Percentiles rank a stretch among this genome's conserved stretches.
These are phyloP conservation scores for Helicolenus hilgendorfi DNA, from an alignment of 2,797 vertebrate genomes.

Conservation along the genomic window DNA sequence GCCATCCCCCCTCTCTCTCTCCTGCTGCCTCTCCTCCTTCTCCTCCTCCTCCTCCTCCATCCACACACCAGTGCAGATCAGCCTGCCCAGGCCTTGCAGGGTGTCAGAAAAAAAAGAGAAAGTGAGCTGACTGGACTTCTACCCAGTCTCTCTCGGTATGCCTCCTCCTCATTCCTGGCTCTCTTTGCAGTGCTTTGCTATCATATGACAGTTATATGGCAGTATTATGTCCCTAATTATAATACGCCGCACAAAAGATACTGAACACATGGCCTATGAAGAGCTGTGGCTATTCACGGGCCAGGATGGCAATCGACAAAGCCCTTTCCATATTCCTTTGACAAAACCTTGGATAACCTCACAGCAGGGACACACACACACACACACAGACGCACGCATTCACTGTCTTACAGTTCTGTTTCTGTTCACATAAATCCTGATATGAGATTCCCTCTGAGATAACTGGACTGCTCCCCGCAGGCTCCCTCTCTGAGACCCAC, in stretches of 20 bases:
- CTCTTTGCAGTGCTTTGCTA: slow-evolving; percentile 16
- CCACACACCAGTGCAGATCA: slow-evolving; percentile 68
- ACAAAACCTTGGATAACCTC: slow-evolving; percentile 60
- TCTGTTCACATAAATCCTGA: slow-evolving; percentile 78
- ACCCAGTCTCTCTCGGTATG: slow-evolving; percentile 14
- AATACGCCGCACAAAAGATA: slow-evolving; percentile 50
- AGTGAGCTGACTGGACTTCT: slow-evolving; percentile 44
- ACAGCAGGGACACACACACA: slow-evolving; percentile 20
- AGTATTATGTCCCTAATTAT: slow-evolving; percentile 43
- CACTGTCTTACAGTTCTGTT: slow-evolving; percentile 58
- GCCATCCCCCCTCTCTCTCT: slow-evolving; percentile 38
- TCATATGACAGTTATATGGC: slow-evolving; percentile 56
- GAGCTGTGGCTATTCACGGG: slow-evolving; percentile 26
- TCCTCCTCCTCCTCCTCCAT: slow-evolving; percentile 41
- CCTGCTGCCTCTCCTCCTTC: slow-evolving; percentile 22
- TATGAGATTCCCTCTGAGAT: slow-evolving; percentile 84
- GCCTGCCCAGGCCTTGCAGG: slow-evolving; percentile 58
- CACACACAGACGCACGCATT: slow-evolving; percentile 4
- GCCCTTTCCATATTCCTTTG: slow-evolving; percentile 30
- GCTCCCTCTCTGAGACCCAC: slow-evolving; percentile 63
- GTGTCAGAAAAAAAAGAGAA: slow-evolving; percentile 32
- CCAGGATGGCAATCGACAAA: slow-evolving; percentile 43
- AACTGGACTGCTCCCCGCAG: slow-evolving; percentile 70
- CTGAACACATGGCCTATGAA: slow-evolving; percentile 46
- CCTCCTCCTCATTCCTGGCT: slow-evolving; percentile 54